phyloP scores from a whole-genome alignment of 92 coral and sea anemone genomes.

The Epizoanthus fatuus region DNA sequence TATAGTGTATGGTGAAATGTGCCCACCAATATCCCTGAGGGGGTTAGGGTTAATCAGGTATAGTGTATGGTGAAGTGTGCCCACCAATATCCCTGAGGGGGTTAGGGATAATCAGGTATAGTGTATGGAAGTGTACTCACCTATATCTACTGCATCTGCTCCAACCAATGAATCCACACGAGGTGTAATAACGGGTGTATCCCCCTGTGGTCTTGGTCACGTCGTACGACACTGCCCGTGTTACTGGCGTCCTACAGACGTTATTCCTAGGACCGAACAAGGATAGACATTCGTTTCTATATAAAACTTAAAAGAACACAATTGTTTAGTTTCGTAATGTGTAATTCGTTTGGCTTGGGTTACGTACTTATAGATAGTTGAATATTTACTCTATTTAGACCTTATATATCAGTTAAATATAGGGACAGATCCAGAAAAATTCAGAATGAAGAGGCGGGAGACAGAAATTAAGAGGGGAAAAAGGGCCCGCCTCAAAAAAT shows the following conservation, averaged over 20 bases:
- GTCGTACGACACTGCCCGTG: conserved; percentile 14
- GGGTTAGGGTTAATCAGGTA: neutral
- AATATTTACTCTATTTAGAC: too few relatives aligned
- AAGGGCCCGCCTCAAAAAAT: too few relatives aligned
- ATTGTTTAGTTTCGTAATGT: too few relatives aligned
- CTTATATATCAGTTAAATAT: too few relatives aligned
- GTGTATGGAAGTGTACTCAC: neutral
- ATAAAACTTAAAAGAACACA: too few relatives aligned
- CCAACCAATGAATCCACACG: conserved; percentile 32
- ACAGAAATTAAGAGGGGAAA: too few relatives aligned
- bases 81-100: neutral
- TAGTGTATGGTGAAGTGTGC: neutral
- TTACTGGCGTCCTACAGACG: conserved; percentile 17
- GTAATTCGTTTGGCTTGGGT: too few relatives aligned
- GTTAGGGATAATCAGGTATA: too few relatives aligned
- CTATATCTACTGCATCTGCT: conserved; percentile 25
- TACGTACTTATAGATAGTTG: too few relatives aligned
- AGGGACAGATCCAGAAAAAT: too few relatives aligned
- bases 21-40: neutral
- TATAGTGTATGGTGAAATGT: neutral
- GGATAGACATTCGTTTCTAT: too few relatives aligned
- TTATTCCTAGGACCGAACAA: conserved; percentile 19
- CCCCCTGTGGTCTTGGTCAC: conserved; percentile 20
- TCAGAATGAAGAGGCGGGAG: too few relatives aligned
- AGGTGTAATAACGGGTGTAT: conserved; percentile 21